Conservation (phyloP, 2,797 vertebrate genomes). For the Morus bassanus region DNA sequence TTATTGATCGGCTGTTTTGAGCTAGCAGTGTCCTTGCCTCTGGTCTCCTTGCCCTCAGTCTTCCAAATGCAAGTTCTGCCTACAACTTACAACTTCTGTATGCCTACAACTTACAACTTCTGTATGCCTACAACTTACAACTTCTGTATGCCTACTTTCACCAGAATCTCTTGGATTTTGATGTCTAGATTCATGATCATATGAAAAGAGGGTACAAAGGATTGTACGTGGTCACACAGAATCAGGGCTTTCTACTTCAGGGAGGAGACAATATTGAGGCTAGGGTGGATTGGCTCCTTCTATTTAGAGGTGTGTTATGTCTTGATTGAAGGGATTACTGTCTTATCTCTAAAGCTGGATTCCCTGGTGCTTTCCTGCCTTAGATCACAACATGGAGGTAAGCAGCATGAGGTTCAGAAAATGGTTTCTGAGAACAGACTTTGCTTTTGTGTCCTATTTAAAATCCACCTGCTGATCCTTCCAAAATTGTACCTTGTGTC, state of each 20-base stretch:
- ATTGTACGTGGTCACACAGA: rapidly evolving
- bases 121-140: background rate
- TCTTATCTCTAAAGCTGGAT: background rate
- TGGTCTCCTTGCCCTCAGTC: background rate
- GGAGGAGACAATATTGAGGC: background rate
- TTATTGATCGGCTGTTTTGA: background rate
- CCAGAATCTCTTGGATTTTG: background rate
- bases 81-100: background rate
- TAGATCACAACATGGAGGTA: background rate
- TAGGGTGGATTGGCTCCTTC: background rate
- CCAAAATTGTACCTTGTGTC: background rate
- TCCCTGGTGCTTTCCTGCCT: background rate
- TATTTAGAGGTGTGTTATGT: background rate
- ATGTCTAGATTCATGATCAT: background rate
- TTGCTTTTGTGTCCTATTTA: background rate
- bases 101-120: background rate
- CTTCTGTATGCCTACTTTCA: background rate
- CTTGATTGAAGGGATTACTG: background rate
- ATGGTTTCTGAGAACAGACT: background rate
- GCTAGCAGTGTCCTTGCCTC: background rate
- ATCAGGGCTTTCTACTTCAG: background rate
- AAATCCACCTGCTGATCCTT: background rate
- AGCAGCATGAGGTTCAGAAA: background rate
- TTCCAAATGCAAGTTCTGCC: background rate
- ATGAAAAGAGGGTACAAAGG: background rate